Base-by-base conservation (phyloP, 2,113 vertebrate species). In the Mustela nigripes region DNA sequence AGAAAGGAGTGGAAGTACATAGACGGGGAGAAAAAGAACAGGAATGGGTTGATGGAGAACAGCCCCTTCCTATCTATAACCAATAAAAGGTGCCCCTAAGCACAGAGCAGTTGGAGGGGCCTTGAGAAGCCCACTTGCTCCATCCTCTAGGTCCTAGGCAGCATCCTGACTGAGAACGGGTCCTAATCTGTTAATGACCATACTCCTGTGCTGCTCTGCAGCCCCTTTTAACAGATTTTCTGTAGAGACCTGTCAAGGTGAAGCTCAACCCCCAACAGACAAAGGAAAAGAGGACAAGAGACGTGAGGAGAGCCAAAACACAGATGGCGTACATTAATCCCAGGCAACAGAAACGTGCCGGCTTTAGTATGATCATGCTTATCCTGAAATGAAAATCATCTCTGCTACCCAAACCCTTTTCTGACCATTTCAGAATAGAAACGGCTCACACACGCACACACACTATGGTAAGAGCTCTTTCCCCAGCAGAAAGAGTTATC, bases 331-430 rank as follows among this genome's bases (percentile, higher is more conserved):
- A 5, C 81, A 95, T 97, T 97, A 96, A 98, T 97, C 95, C 92
- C 87, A 78, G 80, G 62, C 78, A 56, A 93, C n/a, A 58, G 92
- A 88, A 96, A 97, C 79, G 11, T 65, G 92, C 24, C 31, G 3
- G n/a, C 94, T 91, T 92, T 94, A 89, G 82, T 69, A 56, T 91
- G n/a, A 85, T 83, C 88, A 22, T 91, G 92, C 95, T 97, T 94
- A 91, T 94, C 95, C 94, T 65, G n/a, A 85, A 97, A 95, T 62
- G 80, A 97, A 97, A 97, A 96, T 63, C 48, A 91, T 94, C 92
- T 98, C 81, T 91, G 84, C 79, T 95, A 78, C 76, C 74, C 82
- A 45, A 82, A 69, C 74, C n/a, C 84, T 92, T 88, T 56, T 28
- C 63, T 71, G 33, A 88, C 60, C 39, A 45, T 96, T 88, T 97